Conservation (phyloP, 2,888 invertebrate genomes). For the Chydorus sphaericus region DNA sequence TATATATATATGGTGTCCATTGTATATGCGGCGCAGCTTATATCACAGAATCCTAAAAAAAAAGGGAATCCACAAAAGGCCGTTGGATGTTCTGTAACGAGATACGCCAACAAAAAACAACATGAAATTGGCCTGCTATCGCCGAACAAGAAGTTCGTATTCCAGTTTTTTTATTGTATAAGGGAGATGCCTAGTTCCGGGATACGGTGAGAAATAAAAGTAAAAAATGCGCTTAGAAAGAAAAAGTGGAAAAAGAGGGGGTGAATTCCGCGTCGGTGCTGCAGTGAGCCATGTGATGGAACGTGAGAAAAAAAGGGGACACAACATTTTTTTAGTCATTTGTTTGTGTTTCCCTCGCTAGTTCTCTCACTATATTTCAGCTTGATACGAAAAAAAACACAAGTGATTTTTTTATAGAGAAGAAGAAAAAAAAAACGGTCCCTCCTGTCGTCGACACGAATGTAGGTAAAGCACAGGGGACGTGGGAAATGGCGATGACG, state of each 20-base stretch:
- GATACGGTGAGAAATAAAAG: background rate
- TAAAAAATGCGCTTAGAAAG: background rate
- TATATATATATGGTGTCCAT: no score
- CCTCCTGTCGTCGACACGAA: background rate
- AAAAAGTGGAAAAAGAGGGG: background rate
- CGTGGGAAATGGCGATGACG: background rate
- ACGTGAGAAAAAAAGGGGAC: conserved; percentile 6
- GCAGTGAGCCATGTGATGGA: conserved; percentile 6
- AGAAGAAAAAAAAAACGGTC: background rate
- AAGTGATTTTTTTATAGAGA: background rate
- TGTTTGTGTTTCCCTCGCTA: background rate
- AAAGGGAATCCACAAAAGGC: no score
- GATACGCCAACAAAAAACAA: no score
- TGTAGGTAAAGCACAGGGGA: background rate
- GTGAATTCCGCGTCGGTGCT: no score
- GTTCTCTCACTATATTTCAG: background rate
- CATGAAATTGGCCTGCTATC: no score
- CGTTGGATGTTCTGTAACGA: no score
- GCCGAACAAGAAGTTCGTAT: no score
- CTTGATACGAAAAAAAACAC: background rate
- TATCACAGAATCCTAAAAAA: no score
- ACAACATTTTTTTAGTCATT: background rate
- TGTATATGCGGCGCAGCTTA: no score
- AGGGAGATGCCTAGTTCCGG: no score
- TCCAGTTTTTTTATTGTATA: no score